These are phyloP conservation scores for Eunapius fragilis DNA, from an alignment of 37 sponge, comb jelly and placozoan species.

Conservation along the genomic window DNA sequence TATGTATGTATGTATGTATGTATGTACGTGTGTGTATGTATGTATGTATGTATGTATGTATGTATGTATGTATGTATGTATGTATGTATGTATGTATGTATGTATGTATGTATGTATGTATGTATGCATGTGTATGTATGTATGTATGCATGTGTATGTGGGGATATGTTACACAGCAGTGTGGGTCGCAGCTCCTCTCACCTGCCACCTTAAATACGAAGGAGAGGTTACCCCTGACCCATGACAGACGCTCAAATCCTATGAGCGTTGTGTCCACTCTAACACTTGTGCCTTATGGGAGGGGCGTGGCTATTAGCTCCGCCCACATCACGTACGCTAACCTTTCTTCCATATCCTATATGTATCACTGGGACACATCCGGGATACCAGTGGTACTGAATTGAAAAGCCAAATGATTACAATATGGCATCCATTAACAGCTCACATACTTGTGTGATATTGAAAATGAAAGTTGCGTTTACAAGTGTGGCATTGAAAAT, in stretches of 20 bases:
- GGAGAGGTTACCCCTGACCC: slow-evolving; percentile 89
- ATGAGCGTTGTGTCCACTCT: slow-evolving; percentile 90
- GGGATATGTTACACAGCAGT: neutral
- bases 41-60: neutral
- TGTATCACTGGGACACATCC: slow-evolving; percentile 98
- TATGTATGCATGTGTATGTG: neutral
- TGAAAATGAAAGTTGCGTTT: slow-evolving; percentile 6
- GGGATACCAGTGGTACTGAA: slow-evolving; percentile 92
- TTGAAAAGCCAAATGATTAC: neutral
- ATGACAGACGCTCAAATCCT: slow-evolving; percentile 82
- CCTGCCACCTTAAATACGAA: slow-evolving; percentile 83
- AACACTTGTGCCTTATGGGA: slow-evolving; percentile 80
- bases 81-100: neutral
- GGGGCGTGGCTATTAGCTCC: neutral
- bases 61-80: neutral
- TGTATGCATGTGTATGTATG: neutral
- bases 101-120: neutral
- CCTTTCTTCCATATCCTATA: slow-evolving; percentile 98
- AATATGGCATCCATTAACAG: neutral
- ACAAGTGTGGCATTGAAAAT: too few species aligned
- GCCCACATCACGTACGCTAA: neutral
- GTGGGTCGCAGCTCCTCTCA: neutral
- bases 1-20: neutral
- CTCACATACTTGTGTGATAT: slow-evolving; percentile 65
- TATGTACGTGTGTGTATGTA: neutral